Base-by-base conservation (phyloP, 2,888 invertebrate genomes). In the Entomobrya multifasciata region DNA sequence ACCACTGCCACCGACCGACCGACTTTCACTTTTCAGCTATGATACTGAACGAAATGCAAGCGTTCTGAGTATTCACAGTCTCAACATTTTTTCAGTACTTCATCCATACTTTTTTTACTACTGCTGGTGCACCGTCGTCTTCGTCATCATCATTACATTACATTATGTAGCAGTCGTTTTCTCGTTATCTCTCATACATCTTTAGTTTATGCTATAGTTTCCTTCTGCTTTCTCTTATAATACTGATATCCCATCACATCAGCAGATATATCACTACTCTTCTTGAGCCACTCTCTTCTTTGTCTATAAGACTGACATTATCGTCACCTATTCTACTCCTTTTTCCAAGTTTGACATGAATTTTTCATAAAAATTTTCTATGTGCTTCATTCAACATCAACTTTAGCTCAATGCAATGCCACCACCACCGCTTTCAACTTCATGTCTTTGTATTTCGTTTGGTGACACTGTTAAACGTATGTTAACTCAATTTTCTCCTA, bases 61-160 rank as follows among this genome's bases (percentile, higher is more conserved):
- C 55, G 55, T 57, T 57, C 20, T 20, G n/a, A n/a, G n/a, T n/a
- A n/a, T n/a, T n/a, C n/a, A n/a, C n/a, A 20, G 2, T 4, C 55
- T 57, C 52, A 57, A 57, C 55, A 22, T 57, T 57, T 57, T 62
- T 62, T 67, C 62, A 0, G 6, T 15, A 36, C 17, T 62, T 62
- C 62, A 62, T 62, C 5, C 27, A 62, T 30, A 13, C 30, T 30
- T 30, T 11, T 25, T 3, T 3, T n/a, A 15, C n/a, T 6, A 17
- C 17, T 52, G 52, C 55, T 25, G 25, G 10, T 25, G 10, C 20
- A 57, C 55, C n/a, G 17, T 52, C n/a, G 36, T 13, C 62, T 11
- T 22, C 62, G 44, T 67, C 67, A 67, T 67, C 67, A 67, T 62
- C 60, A 62, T 62, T 62, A 62, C 60, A 62, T 67, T 67, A 67